Conservation (phyloP, 2,113 vertebrate species). For the Rhinolophus ferrumequinum region DNA sequence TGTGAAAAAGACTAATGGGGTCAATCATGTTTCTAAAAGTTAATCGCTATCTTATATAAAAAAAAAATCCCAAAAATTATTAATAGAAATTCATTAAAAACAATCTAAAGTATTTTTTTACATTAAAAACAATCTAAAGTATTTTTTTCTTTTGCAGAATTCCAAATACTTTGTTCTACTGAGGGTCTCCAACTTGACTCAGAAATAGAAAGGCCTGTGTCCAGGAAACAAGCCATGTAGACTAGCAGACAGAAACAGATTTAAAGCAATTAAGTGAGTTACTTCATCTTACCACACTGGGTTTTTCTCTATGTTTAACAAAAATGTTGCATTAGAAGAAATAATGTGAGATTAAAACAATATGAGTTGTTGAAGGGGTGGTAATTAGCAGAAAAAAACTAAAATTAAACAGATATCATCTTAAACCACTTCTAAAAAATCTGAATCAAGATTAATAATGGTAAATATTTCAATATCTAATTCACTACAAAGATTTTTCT, state of each 20-base stretch:
- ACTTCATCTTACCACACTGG: background rate
- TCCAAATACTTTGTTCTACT: background rate
- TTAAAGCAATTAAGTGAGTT: conserved; percentile 8
- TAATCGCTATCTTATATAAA: background rate
- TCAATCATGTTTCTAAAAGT: conserved; percentile 24
- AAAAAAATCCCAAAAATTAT: conserved; percentile 3
- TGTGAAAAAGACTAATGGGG: background rate
- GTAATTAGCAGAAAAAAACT: background rate
- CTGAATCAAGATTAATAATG: background rate
- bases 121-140: background rate
- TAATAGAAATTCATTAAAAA: conserved; percentile 35
- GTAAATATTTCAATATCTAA: conserved; percentile 9
- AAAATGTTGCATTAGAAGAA: conserved; percentile 14
- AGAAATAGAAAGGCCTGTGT: conserved; percentile 4
- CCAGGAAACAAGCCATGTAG: conserved; percentile 30
- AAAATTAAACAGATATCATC: background rate
- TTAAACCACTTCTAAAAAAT: conserved; percentile 45
- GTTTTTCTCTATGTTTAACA: background rate
- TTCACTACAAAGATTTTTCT: conserved; percentile 4
- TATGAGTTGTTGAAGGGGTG: background rate
- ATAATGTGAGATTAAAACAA: background rate
- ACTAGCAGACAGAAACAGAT: conserved; percentile 15
- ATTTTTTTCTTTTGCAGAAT: conserved; percentile 35
- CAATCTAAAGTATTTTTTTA: background rate
- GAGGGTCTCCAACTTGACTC: conserved; percentile 18